Evolutionary conservation across 2,113 vertebrate species (phyloP).

Genomic region (Australoheros scitulus): DNA sequence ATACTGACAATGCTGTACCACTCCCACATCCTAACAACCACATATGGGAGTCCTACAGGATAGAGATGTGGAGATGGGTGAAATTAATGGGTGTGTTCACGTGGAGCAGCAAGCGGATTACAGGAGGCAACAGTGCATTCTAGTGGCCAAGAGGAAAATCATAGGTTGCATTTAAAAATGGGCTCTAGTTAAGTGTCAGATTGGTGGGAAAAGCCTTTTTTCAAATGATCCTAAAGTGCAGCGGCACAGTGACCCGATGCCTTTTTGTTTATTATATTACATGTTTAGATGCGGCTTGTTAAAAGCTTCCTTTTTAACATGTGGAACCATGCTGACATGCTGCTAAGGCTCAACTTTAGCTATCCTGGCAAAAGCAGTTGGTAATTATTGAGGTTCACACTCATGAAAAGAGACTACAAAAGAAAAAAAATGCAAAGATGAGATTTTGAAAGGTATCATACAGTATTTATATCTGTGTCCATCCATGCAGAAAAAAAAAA

Average conservation of each 20-base stretch:
- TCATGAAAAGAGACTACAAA: constrained; percentile 18
- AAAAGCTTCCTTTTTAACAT: background rate
- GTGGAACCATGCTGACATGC: background rate
- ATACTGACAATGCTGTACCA: constrained; percentile 43
- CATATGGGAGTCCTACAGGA: constrained; percentile 31
- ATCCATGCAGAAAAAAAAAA: constrained; percentile 57
- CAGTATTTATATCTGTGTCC: constrained; percentile 36
- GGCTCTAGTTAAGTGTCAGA: background rate
- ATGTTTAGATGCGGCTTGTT: background rate
- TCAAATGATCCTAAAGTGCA: background rate
- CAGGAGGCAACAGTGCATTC: constrained; percentile 72
- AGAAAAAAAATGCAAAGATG: background rate
- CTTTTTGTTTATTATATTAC: background rate
- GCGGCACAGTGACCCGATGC: background rate
- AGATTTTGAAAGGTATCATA: constrained; percentile 38
- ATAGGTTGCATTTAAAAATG: background rate
- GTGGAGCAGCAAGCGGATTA: constrained; percentile 21
- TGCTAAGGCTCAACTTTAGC: background rate
- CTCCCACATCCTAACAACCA: constrained; percentile 56
- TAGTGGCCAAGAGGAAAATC: constrained; percentile 47
- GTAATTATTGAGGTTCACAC: constrained; percentile 3
- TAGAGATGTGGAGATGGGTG: constrained; percentile 43
- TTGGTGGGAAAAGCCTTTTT: background rate
- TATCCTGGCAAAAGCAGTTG: background rate
- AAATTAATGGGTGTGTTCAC: constrained; percentile 56